Base-by-base conservation (phyloP, 2,797 vertebrate species). In the Kryptopterus vitreolus region DNA sequence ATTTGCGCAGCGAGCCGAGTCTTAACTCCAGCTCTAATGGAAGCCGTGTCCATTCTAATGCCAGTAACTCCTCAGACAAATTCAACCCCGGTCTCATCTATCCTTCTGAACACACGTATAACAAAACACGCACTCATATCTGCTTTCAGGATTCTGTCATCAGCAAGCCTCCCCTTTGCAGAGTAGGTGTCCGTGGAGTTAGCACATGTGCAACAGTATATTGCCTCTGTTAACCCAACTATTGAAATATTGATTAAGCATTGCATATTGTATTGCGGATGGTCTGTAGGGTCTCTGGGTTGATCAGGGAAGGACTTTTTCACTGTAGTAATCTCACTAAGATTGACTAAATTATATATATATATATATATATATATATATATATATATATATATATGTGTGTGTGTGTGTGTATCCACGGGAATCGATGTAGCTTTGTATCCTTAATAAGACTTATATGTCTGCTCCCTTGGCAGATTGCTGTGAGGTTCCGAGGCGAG, bases 1-100 rank as follows among this genome's bases (percentile, higher is more conserved):
- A 82, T 86, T 81, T 85, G 83, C 81, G 69, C 80, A 82, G 58
- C 81, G 77, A 82, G 70, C 76, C 78, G 29, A 43, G 43, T 35
- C 62, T n/a, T 63, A n/a, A 61, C 57, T 58, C 16, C 4, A 65
- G 43, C 63, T 72, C 63, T 81, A 80, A 85, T 83, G 81, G 82
- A 76, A 76, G 66, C 59, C 0, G 13, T 9, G 58, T 85, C 83
- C 80, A 78, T 71, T 79, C 83, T 78, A 48, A 79, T 77, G 79
- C 77, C 77, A 84, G 61, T 76, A 80, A 79, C 26, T 33, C 46
- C 68, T 52, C 48, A 55, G 50, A 55, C 29, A 69, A 50, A 50
- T 50, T 69, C 24, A 66, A 46, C 63, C 38, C 22, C 63, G 24
- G 35, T 24, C 82, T 78, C 61, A 52, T 82, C 69, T 80, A 65